phyloP scores from a whole-genome alignment of 2,113 vertebrate species.

The Nibea coibor region DNA sequence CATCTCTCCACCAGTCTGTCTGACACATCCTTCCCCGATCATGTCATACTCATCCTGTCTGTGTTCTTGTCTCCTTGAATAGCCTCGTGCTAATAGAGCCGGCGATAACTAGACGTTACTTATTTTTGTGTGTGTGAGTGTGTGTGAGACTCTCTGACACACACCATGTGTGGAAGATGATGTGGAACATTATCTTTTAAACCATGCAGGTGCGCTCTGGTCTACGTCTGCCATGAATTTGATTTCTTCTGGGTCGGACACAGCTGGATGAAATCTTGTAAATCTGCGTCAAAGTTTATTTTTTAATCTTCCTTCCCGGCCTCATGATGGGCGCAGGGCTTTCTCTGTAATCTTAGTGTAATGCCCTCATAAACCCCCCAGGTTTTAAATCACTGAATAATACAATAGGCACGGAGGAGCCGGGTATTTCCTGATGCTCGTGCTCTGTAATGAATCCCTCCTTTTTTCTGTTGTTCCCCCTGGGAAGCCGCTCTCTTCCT shows the following conservation, averaged over 20 bases:
- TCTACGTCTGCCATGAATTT: slow-evolving; percentile 61
- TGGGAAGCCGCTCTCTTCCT: slow-evolving; percentile 57
- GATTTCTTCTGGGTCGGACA: slow-evolving; percentile 47
- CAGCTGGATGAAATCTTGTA: slow-evolving; percentile 75
- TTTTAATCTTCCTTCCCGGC: slow-evolving; percentile 75
- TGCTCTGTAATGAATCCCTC: slow-evolving; percentile 61
- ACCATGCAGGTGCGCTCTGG: slow-evolving; percentile 72
- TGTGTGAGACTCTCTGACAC: background rate
- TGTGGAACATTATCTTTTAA: slow-evolving; percentile 63
- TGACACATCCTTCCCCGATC: slow-evolving; percentile 61
- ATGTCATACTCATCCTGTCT: slow-evolving; percentile 46
- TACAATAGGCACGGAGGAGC: slow-evolving; percentile 65
- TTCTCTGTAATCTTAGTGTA: slow-evolving; percentile 80
- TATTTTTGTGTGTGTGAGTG: background rate
- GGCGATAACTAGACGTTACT: background rate
- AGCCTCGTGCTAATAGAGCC: background rate
- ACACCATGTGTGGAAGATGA: background rate
- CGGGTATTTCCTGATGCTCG: slow-evolving; percentile 53
- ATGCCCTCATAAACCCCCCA: slow-evolving; percentile 73
- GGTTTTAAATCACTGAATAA: slow-evolving; percentile 77
- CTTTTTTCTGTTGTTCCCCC: slow-evolving; percentile 48
- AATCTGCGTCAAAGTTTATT: slow-evolving; percentile 68
- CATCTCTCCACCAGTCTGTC: slow-evolving; percentile 46
- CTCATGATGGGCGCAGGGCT: slow-evolving; percentile 56
- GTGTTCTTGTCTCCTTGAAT: slow-evolving; percentile 28